Evolutionary conservation across 2,797 vertebrate species (phyloP), one percentile per base, ranked within the genome.

Genomic region (Sebastes minor): DNA sequence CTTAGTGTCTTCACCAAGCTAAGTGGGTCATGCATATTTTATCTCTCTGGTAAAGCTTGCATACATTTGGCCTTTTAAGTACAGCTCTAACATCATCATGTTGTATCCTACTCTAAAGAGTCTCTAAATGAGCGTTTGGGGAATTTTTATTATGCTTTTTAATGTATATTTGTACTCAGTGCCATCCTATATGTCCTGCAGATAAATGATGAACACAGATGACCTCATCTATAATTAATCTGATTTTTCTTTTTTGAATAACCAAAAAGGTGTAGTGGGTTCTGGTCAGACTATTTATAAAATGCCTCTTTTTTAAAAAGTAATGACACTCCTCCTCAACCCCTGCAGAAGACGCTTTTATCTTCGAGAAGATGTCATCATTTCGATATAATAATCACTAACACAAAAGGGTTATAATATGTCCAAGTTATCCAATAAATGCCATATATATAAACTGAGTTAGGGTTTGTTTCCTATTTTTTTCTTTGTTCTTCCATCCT

Each of bases 1-100:
- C 46, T 72, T 18, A 55, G 38, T 74, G 79, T 83, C 65, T 81
- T 74, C 81, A 70, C 16, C 35, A 20, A 55, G 68, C 70, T 86
- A 84, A 86, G 67, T 85, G 55, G 81, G 76, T 86, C 87, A 90
- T 87, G 73, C 80, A 88, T 88, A 78, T 88, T 84, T 86, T 52
- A 86, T 85, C 72, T 60, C 52, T 77, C 18, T 5, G 30, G 32
- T 82, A 73, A 70, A 35, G 60, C 74, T 82, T 20, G 22, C 67
- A 78, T 82, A 55, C 65, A 65, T 86, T 81, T 84, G 60, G 65
- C 65, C 71, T 80, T 79, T 85, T 18, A 35, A 77, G 46, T 2
- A 42, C n/a, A 81, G 56, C 53, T 83, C 57, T 27, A 53, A 32
- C 62, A 60, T 62, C 59, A 60, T 60, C 61, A 72, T 57, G n/a